Evolutionary conservation across 2,888 invertebrate species (phyloP), one percentile per base, ranked within the genome.

Genomic region (Trisateles emortualis): DNA sequence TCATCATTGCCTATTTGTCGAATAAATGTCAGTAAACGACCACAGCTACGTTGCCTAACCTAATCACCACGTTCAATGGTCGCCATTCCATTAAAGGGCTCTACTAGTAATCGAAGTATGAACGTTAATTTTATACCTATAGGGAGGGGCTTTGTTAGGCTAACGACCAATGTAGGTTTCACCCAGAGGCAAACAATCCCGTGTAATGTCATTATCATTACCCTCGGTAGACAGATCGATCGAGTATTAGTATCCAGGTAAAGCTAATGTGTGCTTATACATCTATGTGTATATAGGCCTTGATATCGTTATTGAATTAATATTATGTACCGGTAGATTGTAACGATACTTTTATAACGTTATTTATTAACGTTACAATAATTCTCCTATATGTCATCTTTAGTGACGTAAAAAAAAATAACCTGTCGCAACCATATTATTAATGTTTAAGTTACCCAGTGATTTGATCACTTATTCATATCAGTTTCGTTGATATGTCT

Each of bases 161-260:
- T 52, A 40, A 42, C 46, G 41, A 41, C 19, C 16, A 16, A 35
- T 45, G 26, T 30, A n/a, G 16, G 46, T 41, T 36, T 36, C 46
- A 36, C 45, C 52, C 42, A 5, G 14, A 29, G 19, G 36, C 26
- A 52, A 47, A 48, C 43, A 48, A 45, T 44, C 24, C 22, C 13
- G 8, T 13, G 11, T 38, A 32, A 45, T 45, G 32, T 24, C 32
- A 47, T 36, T 52, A 41, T 52, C 33, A 36, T 40, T 47, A 52
- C 10, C n/a, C 32, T 11, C 24, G 8, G 9, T 40, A 45, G 35
- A n/a, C 40, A 14, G 33, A 52, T 40, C 32, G 39, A 50, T 43
- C 29, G 36, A 13, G 11, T 32, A 44, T 43, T 45, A 45, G 26
- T 24, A 13, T 39, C 32, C 51, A 51, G 43, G 51, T 51, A 36